Evolutionary conservation across 2,888 invertebrate genomes (phyloP).

Genomic region (Drosophila stalkeri): DNA sequence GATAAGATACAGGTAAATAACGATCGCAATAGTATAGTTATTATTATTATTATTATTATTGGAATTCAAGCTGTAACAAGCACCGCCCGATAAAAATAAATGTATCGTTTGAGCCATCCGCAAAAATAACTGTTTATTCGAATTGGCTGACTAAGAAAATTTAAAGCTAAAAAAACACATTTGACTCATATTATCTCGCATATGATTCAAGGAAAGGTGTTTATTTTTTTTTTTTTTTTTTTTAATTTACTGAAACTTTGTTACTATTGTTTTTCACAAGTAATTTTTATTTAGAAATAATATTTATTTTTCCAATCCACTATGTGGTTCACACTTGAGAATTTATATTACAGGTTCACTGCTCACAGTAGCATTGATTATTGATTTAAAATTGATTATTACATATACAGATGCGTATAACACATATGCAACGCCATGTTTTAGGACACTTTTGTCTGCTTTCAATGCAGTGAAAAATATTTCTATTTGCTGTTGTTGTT

Average conservation of each 20-base stretch:
- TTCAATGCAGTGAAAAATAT: conserved; percentile 18
- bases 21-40: conserved; percentile 8
- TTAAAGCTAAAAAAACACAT: conserved; percentile 14
- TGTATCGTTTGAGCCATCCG: not conserved
- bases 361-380: conserved; percentile 21
- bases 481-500: conserved; percentile 37
- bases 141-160: conserved; percentile 39
- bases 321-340: conserved; percentile 50
- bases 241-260: conserved; percentile 19
- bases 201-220: conserved; percentile 35
- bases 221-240: conserved; percentile 10
- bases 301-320: conserved; percentile 3
- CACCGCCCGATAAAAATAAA: not conserved
- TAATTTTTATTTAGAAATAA: conserved; percentile 5
- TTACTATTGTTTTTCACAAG: conserved; percentile 18
- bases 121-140: conserved; percentile 1
- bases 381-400: conserved; percentile 29
- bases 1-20: conserved; percentile 42
- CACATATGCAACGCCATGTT: conserved; percentile 17
- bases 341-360: conserved; percentile 20
- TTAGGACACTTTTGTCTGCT: conserved; percentile 27
- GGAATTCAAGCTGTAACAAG: conserved; percentile 15
- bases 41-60: conserved; percentile 8
- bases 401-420: conserved; percentile 27
- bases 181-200: conserved; percentile 49